A percentile compares a stretch with the other conserved stretches of the same genome.
Evolutionary conservation across 2,113 vertebrate genomes (phyloP).

Genomic region (Gallinago paraguaiae): DNA sequence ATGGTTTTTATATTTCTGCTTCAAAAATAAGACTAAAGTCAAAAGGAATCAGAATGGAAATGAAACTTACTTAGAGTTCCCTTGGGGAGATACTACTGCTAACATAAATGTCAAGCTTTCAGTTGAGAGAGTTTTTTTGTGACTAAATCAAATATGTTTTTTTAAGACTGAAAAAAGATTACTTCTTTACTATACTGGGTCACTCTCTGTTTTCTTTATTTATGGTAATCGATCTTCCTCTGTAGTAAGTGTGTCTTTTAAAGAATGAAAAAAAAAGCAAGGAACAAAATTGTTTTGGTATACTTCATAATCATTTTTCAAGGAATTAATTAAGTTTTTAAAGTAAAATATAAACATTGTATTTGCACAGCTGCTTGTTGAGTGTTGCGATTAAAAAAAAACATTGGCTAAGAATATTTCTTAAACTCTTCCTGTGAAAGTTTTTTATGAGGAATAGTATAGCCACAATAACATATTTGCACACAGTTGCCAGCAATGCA

Average conservation of each 20-base stretch:
- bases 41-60: constrained; percentile 16
- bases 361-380: not conserved
- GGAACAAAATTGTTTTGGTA: not conserved
- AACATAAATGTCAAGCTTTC: constrained; percentile 9
- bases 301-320: not conserved
- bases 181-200: not conserved
- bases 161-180: not conserved
- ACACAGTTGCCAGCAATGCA: not conserved
- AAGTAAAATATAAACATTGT: not conserved
- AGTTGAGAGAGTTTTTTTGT: not conserved
- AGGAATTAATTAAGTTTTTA: not conserved
- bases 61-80: not conserved
- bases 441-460: not conserved
- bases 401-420: not conserved
- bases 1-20: not conserved
- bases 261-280: not conserved
- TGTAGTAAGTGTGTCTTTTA: not conserved
- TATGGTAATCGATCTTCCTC: not conserved
- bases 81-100: not conserved
- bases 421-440: not conserved
- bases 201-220: not conserved
- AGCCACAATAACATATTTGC: not conserved
- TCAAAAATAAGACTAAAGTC: not conserved
- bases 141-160: not conserved
- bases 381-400: not conserved